Conservation (phyloP, 2,113 vertebrate genomes). For the Pica pica region DNA sequence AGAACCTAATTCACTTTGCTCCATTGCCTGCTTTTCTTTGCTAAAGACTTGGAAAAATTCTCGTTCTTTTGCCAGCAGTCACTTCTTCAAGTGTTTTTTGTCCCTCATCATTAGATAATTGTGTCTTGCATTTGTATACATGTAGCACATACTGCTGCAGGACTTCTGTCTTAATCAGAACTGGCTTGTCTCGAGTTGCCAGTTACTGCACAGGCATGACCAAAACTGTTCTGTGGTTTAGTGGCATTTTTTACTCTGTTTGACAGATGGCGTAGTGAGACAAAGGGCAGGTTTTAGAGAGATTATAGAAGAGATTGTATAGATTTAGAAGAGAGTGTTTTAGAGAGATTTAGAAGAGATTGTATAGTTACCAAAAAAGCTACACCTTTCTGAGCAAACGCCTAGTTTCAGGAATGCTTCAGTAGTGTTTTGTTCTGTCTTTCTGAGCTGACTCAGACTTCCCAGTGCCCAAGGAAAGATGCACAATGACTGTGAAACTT, state of each 20-base stretch:
- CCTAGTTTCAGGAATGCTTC: neutral
- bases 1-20: neutral
- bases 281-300: neutral
- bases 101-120: neutral
- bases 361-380: neutral
- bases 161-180: neutral
- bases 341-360: neutral
- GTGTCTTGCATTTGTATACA: neutral
- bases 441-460: neutral
- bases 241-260: neutral
- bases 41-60: neutral
- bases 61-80: neutral
- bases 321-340: too few species aligned
- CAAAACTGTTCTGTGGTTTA: neutral
- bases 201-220: neutral
- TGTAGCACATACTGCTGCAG: neutral
- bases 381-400: neutral
- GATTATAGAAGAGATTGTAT: too few species aligned
- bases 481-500: neutral
- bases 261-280: neutral
- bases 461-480: neutral
- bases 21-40: fast-evolving
- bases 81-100: neutral
- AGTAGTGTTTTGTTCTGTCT: neutral
- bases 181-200: neutral